A percentile compares a stretch with the other conserved stretches of the same genome.
These are phyloP conservation scores for Sesia apiformis DNA, from an alignment of 2,888 invertebrate species.

Conservation along the genomic window DNA sequence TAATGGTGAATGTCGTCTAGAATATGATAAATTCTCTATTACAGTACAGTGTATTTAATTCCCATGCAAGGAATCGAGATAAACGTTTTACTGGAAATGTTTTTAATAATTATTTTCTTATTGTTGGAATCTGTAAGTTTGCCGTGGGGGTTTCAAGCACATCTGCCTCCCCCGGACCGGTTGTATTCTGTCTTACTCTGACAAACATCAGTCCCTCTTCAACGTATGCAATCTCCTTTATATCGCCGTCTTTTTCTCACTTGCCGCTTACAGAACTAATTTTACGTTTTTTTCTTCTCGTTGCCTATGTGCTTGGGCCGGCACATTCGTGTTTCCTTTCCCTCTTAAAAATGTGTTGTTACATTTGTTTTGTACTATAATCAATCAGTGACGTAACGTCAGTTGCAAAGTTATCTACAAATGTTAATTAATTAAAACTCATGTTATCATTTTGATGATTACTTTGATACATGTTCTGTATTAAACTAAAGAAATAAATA, in stretches of 20 bases:
- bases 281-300: constrained; percentile 54
- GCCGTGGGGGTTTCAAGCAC: constrained; percentile 61
- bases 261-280: constrained; percentile 52
- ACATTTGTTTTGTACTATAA: constrained; percentile 24
- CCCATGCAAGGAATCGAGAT: constrained; percentile 14
- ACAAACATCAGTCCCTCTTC: constrained; percentile 33
- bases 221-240: constrained; percentile 12
- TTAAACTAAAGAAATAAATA: too few species aligned
- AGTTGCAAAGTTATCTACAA: background rate
- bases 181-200: constrained; percentile 51
- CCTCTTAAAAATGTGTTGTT: constrained; percentile 23
- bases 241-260: constrained; percentile 35
- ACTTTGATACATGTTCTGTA: too few species aligned
- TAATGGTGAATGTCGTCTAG: too few species aligned
- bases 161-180: constrained; percentile 70
- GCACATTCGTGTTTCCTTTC: constrained; percentile 33
- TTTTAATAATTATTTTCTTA: constrained; percentile 60
- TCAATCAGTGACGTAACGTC: constrained; percentile 25
- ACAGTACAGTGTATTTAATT: too few species aligned
- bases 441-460: too few species aligned
- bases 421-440: too few species aligned
- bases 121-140: constrained; percentile 54
- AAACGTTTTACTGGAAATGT: constrained; percentile 29
- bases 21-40: too few species aligned
- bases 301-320: constrained; percentile 15